Evolutionary conservation across 2,113 vertebrate species (phyloP), one percentile per base, ranked within the genome.

Genomic region (Isichthys henryi): DNA sequence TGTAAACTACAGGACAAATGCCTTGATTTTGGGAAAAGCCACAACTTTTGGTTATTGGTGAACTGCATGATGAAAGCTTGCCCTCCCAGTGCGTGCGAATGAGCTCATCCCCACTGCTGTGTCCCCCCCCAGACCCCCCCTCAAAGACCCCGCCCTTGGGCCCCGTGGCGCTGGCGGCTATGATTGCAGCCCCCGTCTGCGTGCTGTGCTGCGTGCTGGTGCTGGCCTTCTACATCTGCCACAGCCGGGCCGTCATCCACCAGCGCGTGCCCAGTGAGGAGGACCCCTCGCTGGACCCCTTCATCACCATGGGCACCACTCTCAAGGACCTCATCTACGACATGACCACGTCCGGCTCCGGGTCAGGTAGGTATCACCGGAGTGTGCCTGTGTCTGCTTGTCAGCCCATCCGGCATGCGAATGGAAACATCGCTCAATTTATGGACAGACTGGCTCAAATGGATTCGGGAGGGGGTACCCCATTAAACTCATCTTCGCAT

Each of bases 321-420:
- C 95, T 99, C 88, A 99, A 99, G 94, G 98, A 99, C 94, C 96
- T 99, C 90, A 99, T 99, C 95, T 99, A 99, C 45, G 98, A 99
- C 94, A 98, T 99, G 97, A 99, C 98, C 90, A 99, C 98, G 48
- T 99, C 98, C 0, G 98, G 98, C 46, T 99, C 98, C 86, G 98
- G 98, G 83, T 99, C 98, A 95, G 98, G 98, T 99, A 13, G 15
- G 88, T 62, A 19, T 31, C n/a, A 31, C 50, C 3, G 8, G 74
- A 13, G 52, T 21, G 17, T 58, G 89, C 21, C 8, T 39, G 19
- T n/a, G 84, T 70, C 17, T 70, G 53, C 53, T 21, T 2, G 6
- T 58, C 0, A 6, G 53, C 53, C 19, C 53, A 0, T n/a, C 23
- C 1, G 2, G 9, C 23, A 9, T 0, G n/a, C 3, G 3, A 11